Conservation (phyloP, 2,888 invertebrate species). For the Hypomecis punctinalis region DNA sequence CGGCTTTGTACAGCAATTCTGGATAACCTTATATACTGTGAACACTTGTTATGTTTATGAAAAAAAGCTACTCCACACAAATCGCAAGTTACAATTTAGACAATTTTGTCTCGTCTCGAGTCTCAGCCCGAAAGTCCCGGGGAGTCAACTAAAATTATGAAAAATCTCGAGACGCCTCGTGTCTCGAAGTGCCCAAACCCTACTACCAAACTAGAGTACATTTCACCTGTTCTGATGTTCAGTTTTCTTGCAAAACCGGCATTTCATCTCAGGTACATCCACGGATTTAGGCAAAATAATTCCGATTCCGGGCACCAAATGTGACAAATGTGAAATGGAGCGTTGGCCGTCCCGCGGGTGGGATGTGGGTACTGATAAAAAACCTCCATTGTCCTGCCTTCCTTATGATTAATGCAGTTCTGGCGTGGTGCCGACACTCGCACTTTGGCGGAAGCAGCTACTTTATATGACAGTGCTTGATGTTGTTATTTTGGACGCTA, state of each 20-base stretch:
- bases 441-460: conserved; percentile 35
- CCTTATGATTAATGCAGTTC: conserved; percentile 72
- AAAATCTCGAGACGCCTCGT: no score
- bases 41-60: no score
- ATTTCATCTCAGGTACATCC: conserved; percentile 24
- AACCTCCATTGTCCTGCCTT: conserved; percentile 64
- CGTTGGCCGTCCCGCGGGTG: conserved; percentile 51
- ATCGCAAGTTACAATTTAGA: no score
- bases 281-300: conserved; percentile 42
- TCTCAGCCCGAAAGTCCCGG: no score
- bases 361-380: conserved; percentile 62
- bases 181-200: no score
- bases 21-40: no score
- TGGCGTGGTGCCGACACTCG: conserved; percentile 64
- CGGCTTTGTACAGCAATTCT: no score
- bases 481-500: conserved; percentile 8
- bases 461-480: conserved; percentile 20
- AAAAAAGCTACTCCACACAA: no score
- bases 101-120: no score
- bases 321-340: conserved; percentile 63
- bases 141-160: no score
- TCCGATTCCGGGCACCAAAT: conserved; percentile 50
- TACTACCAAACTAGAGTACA: neutral
- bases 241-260: conserved; percentile 22
- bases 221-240: neutral